phyloP scores from a whole-genome alignment of 53 echinoderm and acorn worm species.

The Zoroaster sp. region DNA sequence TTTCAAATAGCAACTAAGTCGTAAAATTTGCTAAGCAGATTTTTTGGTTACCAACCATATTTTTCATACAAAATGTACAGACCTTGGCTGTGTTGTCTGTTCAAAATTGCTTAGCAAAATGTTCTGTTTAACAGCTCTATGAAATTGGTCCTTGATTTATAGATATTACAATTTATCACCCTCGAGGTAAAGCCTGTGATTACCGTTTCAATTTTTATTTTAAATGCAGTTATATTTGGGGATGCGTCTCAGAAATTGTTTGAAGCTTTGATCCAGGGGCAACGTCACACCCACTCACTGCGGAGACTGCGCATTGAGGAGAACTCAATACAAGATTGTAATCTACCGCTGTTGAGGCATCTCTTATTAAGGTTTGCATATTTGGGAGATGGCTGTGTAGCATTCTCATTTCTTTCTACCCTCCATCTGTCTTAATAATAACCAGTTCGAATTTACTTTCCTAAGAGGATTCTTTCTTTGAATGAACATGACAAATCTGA shows the following conservation, averaged over 20 bases:
- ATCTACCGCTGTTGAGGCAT: not conserved
- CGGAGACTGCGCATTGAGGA: conserved; percentile 15
- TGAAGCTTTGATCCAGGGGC: not conserved
- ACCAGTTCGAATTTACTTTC: too few relatives aligned
- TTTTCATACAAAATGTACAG: too few relatives aligned
- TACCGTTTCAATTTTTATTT: not conserved
- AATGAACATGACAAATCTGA: too few relatives aligned
- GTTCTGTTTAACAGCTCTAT: too few relatives aligned
- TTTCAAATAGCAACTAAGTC: too few relatives aligned
- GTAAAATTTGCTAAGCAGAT: too few relatives aligned
- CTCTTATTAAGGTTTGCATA: not conserved
- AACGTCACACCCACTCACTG: not conserved
- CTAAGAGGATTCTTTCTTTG: too few relatives aligned
- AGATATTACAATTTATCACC: too few relatives aligned
- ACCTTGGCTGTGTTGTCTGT: too few relatives aligned
- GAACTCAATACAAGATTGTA: not conserved
- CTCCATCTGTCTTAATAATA: not conserved
- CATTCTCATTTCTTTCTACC: not conserved
- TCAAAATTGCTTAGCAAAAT: too few relatives aligned
- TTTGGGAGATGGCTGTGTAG: not conserved
- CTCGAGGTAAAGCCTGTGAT: not conserved
- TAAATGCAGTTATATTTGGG: not conserved
- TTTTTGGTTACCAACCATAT: too few relatives aligned
- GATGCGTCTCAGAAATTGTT: not conserved
- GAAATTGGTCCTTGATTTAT: too few relatives aligned